Percentiles rank a stretch among this genome's conserved stretches.
phyloP scores from a whole-genome alignment of 2,888 invertebrate genomes.

The Rhaphigaster nebulosa region DNA sequence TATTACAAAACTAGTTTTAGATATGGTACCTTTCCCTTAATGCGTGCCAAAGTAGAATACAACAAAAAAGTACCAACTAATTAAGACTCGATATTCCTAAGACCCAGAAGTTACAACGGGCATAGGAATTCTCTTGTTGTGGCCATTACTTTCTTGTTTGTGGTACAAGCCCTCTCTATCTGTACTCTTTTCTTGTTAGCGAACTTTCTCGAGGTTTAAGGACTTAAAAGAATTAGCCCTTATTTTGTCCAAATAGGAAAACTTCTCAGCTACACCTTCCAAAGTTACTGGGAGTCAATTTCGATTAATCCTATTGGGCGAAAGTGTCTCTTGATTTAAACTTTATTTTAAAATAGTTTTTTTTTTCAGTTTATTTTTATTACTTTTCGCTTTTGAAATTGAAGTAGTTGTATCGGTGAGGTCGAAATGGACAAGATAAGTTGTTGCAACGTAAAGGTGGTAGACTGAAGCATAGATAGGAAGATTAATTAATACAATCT shows the following conservation, averaged over 20 bases:
- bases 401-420: too few species aligned
- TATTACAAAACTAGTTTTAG: too few species aligned
- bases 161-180: neutral
- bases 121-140: conserved; percentile 18
- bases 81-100: neutral
- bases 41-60: neutral
- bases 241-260: conserved; percentile 22
- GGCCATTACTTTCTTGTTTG: neutral
- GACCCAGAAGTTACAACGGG: neutral
- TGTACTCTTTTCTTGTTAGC: conserved; percentile 16
- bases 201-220: conserved; percentile 19
- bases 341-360: conserved; percentile 3
- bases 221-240: conserved; percentile 32
- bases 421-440: too few species aligned
- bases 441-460: too few species aligned
- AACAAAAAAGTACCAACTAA: neutral
- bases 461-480: too few species aligned
- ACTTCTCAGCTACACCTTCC: conserved; percentile 8
- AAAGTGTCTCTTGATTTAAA: neutral
- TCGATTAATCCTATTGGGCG: neutral
- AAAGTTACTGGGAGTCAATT: neutral
- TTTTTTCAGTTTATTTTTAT: neutral
- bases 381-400: neutral
- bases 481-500: too few species aligned
- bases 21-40: neutral